These are phyloP conservation scores for Abrostola triplasia DNA, from an alignment of 2,888 invertebrate genomes.

Conservation along the genomic window DNA sequence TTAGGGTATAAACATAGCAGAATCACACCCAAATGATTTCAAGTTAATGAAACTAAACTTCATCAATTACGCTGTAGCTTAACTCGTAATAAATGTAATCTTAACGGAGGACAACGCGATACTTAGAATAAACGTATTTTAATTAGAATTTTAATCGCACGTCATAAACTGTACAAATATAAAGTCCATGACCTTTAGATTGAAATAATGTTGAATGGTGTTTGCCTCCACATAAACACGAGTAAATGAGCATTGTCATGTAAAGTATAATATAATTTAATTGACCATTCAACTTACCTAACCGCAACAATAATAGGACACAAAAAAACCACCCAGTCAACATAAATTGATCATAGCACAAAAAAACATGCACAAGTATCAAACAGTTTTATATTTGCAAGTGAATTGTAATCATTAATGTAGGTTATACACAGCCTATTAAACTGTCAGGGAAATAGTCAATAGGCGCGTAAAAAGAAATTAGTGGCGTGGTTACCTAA, in stretches of 20 bases:
- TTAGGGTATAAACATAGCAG: too few species aligned
- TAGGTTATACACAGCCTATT: conserved; percentile 55
- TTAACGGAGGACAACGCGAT: not conserved
- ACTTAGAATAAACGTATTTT: not conserved
- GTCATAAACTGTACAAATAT: conserved; percentile 7
- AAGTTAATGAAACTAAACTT: too few species aligned
- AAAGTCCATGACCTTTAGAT: conserved; percentile 17
- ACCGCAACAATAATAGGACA: conserved; percentile 36
- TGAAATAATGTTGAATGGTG: conserved; percentile 15
- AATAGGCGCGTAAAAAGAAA: conserved; percentile 57
- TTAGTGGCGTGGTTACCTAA: conserved; percentile 59
- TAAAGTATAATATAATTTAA: conserved; percentile 24
- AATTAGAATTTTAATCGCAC: not conserved
- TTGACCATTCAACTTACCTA: conserved; percentile 29
- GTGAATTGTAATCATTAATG: conserved; percentile 52
- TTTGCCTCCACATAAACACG: conserved; percentile 17
- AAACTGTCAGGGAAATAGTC: conserved; percentile 63
- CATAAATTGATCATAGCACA: conserved; percentile 53
- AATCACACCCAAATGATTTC: too few species aligned
- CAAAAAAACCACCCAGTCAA: conserved; percentile 50
- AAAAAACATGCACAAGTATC: conserved; percentile 34
- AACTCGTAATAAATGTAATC: too few species aligned
- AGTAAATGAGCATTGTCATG: conserved; percentile 25
- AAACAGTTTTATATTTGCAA: conserved; percentile 54
- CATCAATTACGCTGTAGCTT: not conserved